These are phyloP conservation scores for Dasysyrphus tricinctus DNA, from an alignment of 2,888 invertebrate genomes.

Conservation along the genomic window DNA sequence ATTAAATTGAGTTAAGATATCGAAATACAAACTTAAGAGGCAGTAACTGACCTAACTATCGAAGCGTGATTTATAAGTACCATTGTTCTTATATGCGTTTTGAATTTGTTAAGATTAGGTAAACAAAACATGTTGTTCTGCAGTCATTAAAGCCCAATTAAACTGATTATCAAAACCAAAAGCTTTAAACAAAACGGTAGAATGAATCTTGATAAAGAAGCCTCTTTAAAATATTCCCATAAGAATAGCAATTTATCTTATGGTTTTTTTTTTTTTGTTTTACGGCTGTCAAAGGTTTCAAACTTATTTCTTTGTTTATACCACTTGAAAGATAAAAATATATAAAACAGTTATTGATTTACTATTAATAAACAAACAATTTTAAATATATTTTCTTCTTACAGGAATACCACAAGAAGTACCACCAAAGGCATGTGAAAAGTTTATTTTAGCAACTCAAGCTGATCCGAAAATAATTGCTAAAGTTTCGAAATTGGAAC, in stretches of 20 bases:
- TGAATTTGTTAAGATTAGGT: not conserved
- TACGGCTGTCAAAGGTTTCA: too few species aligned
- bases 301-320: not conserved
- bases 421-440: conserved; percentile 50
- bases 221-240: not conserved
- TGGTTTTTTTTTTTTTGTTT: too few species aligned
- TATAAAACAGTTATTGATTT: not conserved
- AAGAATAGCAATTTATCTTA: not conserved
- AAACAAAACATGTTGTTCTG: not conserved
- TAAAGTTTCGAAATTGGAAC: conserved; percentile 57
- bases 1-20: too few species aligned
- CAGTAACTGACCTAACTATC: too few species aligned
- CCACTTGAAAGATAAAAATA: not conserved
- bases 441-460: conserved; percentile 51
- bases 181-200: not conserved
- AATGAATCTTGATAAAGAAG: not conserved
- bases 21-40: too few species aligned
- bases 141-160: not conserved
- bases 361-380: not conserved
- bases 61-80: too few species aligned
- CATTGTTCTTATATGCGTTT: too few species aligned
- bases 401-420: conserved; percentile 50
- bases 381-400: not conserved
- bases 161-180: not conserved
- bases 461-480: conserved; percentile 50